Evolutionary conservation across 2,888 invertebrate genomes (phyloP).

Genomic region (Monoplex corrugatus): DNA sequence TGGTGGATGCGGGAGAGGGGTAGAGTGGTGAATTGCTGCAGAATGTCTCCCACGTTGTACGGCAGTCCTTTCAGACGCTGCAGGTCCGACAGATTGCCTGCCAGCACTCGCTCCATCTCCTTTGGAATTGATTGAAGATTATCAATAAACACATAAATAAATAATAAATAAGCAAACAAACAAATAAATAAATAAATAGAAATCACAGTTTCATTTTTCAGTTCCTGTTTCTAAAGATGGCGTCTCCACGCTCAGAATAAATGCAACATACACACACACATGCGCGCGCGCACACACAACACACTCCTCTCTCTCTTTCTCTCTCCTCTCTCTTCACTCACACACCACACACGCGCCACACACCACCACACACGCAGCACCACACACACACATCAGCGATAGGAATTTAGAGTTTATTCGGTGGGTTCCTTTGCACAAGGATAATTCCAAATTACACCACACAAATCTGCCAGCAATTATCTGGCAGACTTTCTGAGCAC

Average conservation of each 20-base stretch:
- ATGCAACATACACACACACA: too few relatives aligned
- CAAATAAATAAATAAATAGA: not conserved
- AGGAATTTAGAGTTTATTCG: too few relatives aligned
- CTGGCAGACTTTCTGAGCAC: too few relatives aligned
- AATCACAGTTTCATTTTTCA: not conserved
- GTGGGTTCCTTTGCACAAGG: too few relatives aligned
- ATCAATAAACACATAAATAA: too few relatives aligned
- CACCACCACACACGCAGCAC: not conserved
- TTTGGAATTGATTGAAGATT: not conserved
- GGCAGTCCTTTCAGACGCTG: not conserved
- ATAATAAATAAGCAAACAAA: too few relatives aligned
- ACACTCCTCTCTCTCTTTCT: too few relatives aligned
- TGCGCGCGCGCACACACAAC: too few relatives aligned
- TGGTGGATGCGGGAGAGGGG: conserved; percentile 64
- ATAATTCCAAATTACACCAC: too few relatives aligned
- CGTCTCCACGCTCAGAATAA: too few relatives aligned
- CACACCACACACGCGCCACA: not conserved
- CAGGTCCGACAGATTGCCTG: not conserved
- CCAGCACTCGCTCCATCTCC: conserved; percentile 11
- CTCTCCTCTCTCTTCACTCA: not conserved
- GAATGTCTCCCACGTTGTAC: conserved; percentile 47
- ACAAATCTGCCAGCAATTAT: too few relatives aligned
- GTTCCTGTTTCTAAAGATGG: too few relatives aligned
- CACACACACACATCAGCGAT: not conserved
- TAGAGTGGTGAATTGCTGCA: conserved; percentile 59